Percentiles rank a stretch among this genome's conserved stretches.
These are phyloP conservation scores for Bolborhynchus lineola DNA, from an alignment of 2,113 vertebrate species.

Conservation along the genomic window DNA sequence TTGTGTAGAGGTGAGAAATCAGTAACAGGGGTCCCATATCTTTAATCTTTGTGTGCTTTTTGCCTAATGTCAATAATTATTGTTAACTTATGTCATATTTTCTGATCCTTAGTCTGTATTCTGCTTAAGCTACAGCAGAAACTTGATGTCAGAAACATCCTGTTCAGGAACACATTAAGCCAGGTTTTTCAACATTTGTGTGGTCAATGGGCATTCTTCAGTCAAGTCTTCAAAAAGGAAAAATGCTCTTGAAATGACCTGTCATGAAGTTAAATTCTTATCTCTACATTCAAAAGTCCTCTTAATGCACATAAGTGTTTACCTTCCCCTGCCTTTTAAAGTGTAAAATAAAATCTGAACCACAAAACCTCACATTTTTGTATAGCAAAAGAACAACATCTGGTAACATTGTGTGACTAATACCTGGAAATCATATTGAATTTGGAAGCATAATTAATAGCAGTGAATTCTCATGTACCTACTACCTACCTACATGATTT, in stretches of 20 bases:
- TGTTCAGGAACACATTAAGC: not conserved
- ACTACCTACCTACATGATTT: not conserved
- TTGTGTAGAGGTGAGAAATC: not conserved
- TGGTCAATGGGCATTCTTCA: not conserved
- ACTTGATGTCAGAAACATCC: not conserved
- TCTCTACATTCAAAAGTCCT: not conserved
- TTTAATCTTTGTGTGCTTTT: not conserved
- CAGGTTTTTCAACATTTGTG: not conserved
- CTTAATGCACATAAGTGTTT: not conserved
- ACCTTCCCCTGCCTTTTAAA: not conserved
- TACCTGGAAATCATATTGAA: not conserved
- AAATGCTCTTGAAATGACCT: not conserved
- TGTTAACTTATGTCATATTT: not conserved
- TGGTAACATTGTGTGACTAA: not conserved
- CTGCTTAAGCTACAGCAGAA: not conserved
- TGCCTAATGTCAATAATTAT: not conserved
- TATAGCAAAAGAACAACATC: not conserved
- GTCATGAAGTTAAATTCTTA: not conserved
- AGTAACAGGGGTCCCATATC: too few relatives aligned
- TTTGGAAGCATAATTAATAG: not conserved
- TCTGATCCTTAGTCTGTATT: not conserved
- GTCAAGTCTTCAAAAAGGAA: rapidly evolving
- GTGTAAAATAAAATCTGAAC: not conserved
- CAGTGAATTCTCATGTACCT: not conserved
- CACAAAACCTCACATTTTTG: not conserved